phyloP scores from a whole-genome alignment of 2,113 vertebrate genomes.

The Apteryx mantelli region DNA sequence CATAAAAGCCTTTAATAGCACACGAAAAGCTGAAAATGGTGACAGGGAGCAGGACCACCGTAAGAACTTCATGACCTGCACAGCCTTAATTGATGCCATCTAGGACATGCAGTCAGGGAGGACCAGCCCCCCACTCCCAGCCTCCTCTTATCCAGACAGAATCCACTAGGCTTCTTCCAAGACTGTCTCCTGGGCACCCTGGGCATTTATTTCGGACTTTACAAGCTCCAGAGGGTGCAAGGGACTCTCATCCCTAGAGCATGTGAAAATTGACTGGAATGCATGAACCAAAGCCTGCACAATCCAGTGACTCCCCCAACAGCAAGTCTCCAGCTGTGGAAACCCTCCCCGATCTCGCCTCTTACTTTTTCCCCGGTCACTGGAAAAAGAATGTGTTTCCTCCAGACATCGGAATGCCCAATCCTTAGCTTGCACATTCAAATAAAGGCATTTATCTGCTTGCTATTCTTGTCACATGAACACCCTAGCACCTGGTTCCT shows the following conservation, averaged over 20 bases:
- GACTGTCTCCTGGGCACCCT: slow-evolving; percentile 31
- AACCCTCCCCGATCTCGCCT: not conserved
- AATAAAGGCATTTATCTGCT: slow-evolving; percentile 56
- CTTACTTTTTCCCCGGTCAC: not conserved
- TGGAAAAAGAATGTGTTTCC: slow-evolving; percentile 46
- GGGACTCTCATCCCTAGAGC: slow-evolving; percentile 54
- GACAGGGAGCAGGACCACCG: not conserved
- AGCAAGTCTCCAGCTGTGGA: slow-evolving; percentile 42
- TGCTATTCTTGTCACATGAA: slow-evolving; percentile 51
- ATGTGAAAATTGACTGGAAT: slow-evolving; percentile 74
- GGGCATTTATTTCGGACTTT: slow-evolving; percentile 50
- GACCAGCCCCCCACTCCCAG: not conserved
- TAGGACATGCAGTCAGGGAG: not conserved
- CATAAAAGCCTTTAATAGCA: not conserved
- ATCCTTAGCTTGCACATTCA: slow-evolving; percentile 62
- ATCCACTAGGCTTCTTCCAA: slow-evolving; percentile 7
- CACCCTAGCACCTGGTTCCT: not conserved
- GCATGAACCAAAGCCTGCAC: slow-evolving; percentile 41
- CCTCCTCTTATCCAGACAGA: slow-evolving; percentile 31
- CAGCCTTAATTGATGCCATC: not conserved
- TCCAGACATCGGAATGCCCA: slow-evolving; percentile 60
- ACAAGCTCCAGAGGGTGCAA: slow-evolving; percentile 9
- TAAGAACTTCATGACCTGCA: not conserved
- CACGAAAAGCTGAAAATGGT: not conserved
- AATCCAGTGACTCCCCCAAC: slow-evolving; percentile 16